Evolutionary conservation across 2,113 vertebrate genomes (phyloP), one percentile per base, ranked within the genome.

Genomic region (Dissostichus mawsoni): DNA sequence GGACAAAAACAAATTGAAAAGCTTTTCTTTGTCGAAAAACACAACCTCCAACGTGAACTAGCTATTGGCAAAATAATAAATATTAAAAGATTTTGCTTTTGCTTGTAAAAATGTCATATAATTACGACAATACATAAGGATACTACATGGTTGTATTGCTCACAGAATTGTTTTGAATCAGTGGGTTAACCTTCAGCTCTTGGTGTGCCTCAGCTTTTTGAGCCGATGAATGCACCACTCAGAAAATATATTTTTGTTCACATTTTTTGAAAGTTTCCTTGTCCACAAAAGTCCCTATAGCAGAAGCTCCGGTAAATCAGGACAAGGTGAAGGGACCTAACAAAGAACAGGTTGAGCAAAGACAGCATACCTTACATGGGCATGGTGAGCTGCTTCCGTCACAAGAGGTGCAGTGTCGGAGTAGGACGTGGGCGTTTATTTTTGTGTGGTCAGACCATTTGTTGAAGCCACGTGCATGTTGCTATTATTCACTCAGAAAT

Each of bases 361-460:
- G 63, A 73, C 58, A 29, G 48, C 63, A 63, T 47, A 47, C 83
- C 55, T 56, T 18, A 74, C 73, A 84, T 51, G 63, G 72, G 55
- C 64, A 86, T 7, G 0, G 29, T 25, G 0, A 81, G 66, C 76
- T 45, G 59, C 52, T 78, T 55, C 29, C 55, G 41, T 44, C 67
- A 75, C 69, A 85, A 74, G 76, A 89, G 74, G 78, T 74, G 18
- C 69, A 51, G 68, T 81, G 80, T 85, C 33, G 25, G 65, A 79
- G 68, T 52, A 72, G 62, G 36, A 68, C 2, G 76, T 86, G 76
- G 84, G 85, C 17, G 69, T 87, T 76, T 75, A 75, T 72, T 77
- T 89, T 79, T 77, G 78, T 83, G 76, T 76, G 62, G 56, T 85
- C 61, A 20, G 36, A 78, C 73, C 72, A 77, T 82, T 74, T 75